Percentiles rank a stretch among this genome's conserved stretches.
Evolutionary conservation across 2,888 invertebrate genomes (phyloP).

Genomic region (Myopa testacea): DNA sequence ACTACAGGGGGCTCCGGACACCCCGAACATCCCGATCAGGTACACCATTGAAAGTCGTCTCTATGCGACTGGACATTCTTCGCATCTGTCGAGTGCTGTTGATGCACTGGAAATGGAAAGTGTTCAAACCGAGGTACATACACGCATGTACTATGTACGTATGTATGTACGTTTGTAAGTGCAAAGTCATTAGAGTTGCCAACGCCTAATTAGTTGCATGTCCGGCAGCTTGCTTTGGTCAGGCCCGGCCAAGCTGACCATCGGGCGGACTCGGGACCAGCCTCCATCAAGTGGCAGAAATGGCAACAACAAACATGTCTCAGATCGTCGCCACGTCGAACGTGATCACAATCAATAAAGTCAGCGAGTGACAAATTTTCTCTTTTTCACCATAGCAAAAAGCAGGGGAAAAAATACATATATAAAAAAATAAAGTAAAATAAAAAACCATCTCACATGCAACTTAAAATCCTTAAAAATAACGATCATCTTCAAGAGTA

Average conservation of each 20-base stretch:
- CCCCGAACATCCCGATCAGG: too few species aligned
- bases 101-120: conserved; percentile 41
- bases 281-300: background rate
- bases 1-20: too few species aligned
- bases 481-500: too few species aligned
- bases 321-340: background rate
- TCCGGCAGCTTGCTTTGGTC: conserved; percentile 43
- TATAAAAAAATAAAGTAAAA: background rate
- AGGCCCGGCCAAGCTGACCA: background rate
- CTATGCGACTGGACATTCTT: background rate
- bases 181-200: conserved; percentile 55
- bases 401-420: background rate
- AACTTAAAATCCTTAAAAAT: too few species aligned
- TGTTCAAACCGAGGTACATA: conserved; percentile 19
- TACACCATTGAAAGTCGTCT: background rate
- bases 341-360: conserved; percentile 26
- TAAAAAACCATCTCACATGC: too few species aligned
- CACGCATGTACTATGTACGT: conserved; percentile 12
- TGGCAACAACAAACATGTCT: background rate
- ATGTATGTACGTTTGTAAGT: conserved; percentile 11
- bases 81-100: background rate
- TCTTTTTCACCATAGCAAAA: background rate
- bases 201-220: conserved; percentile 57
- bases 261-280: too few species aligned
- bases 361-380: conserved; percentile 32